These are phyloP conservation scores for Heliconius hermathena DNA, from an alignment of 1,140 invertebrate species.

Conservation along the genomic window DNA sequence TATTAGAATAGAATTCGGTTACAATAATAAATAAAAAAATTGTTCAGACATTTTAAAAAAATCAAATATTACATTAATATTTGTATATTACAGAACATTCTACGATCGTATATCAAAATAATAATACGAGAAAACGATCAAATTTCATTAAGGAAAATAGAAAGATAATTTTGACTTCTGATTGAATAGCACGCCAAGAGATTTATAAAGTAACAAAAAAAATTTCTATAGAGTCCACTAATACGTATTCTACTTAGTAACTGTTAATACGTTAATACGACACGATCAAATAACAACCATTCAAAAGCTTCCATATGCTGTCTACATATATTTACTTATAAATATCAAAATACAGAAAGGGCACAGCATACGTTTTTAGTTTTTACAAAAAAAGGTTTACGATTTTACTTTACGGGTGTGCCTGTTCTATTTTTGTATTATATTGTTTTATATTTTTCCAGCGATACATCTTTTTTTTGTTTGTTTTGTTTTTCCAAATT, in stretches of 20 bases:
- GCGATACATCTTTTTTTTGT: too few relatives aligned
- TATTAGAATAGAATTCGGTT: too few relatives aligned
- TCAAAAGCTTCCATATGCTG: not conserved
- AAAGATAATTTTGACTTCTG: not conserved
- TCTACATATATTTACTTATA: not conserved
- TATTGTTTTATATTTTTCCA: too few relatives aligned
- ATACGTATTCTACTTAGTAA: not conserved
- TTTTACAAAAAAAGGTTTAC: not conserved
- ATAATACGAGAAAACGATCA: not conserved
- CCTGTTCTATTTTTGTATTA: not conserved
- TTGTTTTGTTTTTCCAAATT: too few relatives aligned
- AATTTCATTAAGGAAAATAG: not conserved
- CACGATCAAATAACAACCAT: not conserved
- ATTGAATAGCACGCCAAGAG: not conserved
- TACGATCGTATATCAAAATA: not conserved
- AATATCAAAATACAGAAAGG: not conserved
- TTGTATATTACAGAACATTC: too few relatives aligned
- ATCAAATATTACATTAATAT: too few relatives aligned
- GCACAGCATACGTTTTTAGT: not conserved
- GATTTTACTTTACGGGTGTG: not conserved
- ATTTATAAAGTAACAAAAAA: not conserved
- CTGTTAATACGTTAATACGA: not conserved
- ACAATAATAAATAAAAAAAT: too few relatives aligned
- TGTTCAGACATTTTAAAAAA: not conserved
- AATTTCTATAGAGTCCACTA: not conserved